Percentiles rank a stretch among this genome's conserved stretches.
Conservation (phyloP, 2,797 vertebrate genomes). For the Cheracebus regulus region DNA sequence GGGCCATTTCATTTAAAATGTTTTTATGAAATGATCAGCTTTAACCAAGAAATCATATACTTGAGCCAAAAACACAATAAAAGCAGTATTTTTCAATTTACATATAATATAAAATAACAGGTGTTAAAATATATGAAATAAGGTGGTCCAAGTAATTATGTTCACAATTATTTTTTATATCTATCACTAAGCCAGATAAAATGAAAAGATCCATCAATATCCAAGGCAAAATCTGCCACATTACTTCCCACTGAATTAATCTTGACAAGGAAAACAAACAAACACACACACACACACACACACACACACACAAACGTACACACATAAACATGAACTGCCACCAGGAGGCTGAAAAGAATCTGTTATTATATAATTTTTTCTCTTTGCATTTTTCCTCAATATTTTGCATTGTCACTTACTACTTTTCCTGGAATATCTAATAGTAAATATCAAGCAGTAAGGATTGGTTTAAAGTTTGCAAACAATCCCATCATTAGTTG, state of each 20-base stretch:
- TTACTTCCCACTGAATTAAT: background rate
- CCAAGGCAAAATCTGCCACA: background rate
- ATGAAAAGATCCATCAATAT: background rate
- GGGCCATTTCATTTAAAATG: background rate
- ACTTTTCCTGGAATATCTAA: background rate
- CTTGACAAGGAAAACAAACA: background rate
- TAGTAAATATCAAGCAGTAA: background rate
- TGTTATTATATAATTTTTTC: background rate
- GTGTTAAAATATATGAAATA: conserved; percentile 32
- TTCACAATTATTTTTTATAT: background rate
- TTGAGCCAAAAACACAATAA: background rate
- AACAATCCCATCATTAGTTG: background rate
- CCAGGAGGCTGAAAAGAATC: background rate
- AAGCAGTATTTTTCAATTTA: background rate
- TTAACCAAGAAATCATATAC: background rate
- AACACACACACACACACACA: rapidly evolving
- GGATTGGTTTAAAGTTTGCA: background rate
- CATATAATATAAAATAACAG: background rate
- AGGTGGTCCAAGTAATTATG: background rate
- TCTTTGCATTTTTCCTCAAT: background rate
- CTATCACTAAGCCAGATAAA: background rate
- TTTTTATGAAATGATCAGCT: background rate
- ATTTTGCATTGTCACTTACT: background rate
- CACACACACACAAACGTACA: no score
- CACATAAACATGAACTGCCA: background rate